These are phyloP conservation scores for Argopecten irradians DNA, from an alignment of 1,140 invertebrate genomes.

Conservation along the genomic window DNA sequence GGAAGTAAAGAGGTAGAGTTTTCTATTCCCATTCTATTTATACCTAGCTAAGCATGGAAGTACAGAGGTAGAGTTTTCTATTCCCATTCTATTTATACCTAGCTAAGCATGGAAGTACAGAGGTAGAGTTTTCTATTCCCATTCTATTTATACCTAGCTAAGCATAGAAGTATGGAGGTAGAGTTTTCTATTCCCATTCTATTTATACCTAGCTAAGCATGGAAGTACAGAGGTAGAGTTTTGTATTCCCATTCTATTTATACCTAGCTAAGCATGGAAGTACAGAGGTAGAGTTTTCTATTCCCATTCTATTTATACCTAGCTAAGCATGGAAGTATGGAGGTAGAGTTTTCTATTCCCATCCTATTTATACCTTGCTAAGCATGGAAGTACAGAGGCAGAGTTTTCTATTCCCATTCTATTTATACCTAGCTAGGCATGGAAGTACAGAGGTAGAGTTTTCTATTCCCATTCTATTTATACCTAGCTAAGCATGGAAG, in stretches of 20 bases:
- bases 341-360: neutral
- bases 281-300: neutral
- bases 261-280: neutral
- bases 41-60: neutral
- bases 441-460: neutral
- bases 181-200: no score
- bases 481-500: conserved; percentile 69
- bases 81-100: no score
- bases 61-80: neutral
- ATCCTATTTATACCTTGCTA: no score
- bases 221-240: neutral
- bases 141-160: neutral
- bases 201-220: neutral
- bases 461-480: conserved; percentile 52
- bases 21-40: neutral
- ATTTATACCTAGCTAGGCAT: neutral
- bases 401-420: no score
- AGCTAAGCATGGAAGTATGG: neutral
- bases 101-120: neutral
- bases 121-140: neutral
- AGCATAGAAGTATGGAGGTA: neutral
- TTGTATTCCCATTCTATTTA: neutral
- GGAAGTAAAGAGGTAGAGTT: neutral
- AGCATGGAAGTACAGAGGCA: neutral
- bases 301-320: no score